Conservation (phyloP, 2,113 vertebrate species). For the Regulus satrapa region DNA sequence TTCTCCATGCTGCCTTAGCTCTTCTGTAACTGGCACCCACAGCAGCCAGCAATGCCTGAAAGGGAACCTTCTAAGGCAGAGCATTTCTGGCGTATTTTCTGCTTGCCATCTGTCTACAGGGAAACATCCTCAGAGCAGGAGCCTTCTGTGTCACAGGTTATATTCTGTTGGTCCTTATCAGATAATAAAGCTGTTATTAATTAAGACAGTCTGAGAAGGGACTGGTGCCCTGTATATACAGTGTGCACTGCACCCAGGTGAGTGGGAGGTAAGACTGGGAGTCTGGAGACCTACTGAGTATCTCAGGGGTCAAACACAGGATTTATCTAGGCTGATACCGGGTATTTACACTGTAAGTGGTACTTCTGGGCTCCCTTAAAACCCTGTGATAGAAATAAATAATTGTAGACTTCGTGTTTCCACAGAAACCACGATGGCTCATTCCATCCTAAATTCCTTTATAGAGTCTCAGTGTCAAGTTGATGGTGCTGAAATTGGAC, state of each 20-base stretch:
- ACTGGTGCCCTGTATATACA: not conserved
- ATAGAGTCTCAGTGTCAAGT: not conserved
- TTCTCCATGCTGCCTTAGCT: not conserved
- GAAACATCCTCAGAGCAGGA: not conserved
- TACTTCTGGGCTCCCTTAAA: not conserved
- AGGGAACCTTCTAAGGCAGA: not conserved
- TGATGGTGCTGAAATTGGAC: not conserved
- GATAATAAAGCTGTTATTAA: constrained; percentile 15
- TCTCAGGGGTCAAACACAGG: not conserved
- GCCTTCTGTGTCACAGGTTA: not conserved
- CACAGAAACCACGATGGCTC: not conserved
- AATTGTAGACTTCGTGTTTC: not conserved
- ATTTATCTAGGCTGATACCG: not conserved
- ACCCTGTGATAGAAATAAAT: not conserved
- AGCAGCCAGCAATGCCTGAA: not conserved
- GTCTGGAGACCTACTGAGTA: not conserved
- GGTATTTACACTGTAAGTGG: not conserved
- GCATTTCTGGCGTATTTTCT: not conserved
- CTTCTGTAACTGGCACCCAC: not conserved
- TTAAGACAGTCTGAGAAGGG: constrained; percentile 1
- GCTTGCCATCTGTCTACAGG: not conserved
- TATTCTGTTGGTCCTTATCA: not conserved
- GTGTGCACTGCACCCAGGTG: not conserved
- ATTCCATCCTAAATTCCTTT: not conserved
- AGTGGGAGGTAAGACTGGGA: not conserved